These are phyloP conservation scores for Stigmatopora argus DNA, from an alignment of 2,113 vertebrate species.

Conservation along the genomic window DNA sequence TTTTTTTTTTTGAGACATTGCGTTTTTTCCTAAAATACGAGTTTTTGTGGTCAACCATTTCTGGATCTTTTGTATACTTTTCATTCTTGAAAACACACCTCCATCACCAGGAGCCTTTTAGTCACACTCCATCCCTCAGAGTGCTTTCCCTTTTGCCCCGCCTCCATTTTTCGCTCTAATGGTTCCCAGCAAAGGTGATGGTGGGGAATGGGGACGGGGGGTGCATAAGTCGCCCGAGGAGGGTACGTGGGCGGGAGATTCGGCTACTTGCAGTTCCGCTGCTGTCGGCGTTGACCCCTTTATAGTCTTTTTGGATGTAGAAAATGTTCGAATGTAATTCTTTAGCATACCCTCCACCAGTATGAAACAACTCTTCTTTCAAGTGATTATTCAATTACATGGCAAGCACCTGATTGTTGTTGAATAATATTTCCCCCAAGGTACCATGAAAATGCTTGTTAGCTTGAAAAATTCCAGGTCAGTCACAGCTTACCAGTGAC, in stretches of 20 bases:
- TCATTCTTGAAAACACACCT: too few species aligned
- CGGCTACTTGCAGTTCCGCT: constrained; percentile 22
- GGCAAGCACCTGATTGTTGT: not conserved
- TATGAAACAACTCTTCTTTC: not conserved
- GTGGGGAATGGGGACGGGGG: not conserved
- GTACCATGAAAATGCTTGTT: not conserved
- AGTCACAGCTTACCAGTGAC: not conserved
- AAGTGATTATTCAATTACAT: not conserved
- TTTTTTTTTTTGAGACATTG: too few species aligned
- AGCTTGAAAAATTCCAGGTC: not conserved
- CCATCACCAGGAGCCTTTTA: not conserved
- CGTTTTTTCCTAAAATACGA: too few species aligned
- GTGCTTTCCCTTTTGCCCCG: constrained; percentile 43
- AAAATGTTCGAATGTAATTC: not conserved
- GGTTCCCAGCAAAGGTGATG: constrained; percentile 27
- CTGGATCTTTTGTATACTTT: too few species aligned
- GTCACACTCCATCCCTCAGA: constrained; percentile 20
- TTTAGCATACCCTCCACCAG: not conserved
- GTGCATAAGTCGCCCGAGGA: constrained; percentile 21
- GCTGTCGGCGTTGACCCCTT: constrained; percentile 5
- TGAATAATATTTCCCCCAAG: not conserved
- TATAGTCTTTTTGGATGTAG: not conserved
- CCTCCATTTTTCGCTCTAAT: constrained; percentile 32
- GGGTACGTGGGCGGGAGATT: constrained; percentile 32
- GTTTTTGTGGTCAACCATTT: too few species aligned